phyloP scores from a whole-genome alignment of 2,888 invertebrate species.

The Xylocampa areola region DNA sequence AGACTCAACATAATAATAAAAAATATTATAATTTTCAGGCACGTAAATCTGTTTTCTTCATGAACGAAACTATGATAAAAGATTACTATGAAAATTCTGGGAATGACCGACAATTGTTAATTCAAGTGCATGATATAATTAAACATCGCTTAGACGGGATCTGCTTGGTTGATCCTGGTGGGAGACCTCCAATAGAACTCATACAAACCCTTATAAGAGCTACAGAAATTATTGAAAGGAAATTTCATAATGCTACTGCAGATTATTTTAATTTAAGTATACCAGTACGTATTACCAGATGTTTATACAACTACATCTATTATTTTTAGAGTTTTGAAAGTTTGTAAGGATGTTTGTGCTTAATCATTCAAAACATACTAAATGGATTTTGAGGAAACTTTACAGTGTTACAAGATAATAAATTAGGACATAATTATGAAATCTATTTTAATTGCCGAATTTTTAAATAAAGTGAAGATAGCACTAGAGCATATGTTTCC shows the following conservation, averaged over 20 bases:
- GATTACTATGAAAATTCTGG: slow-evolving; percentile 43
- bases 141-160: slow-evolving; percentile 55
- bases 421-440: too few relatives aligned
- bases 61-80: slow-evolving; percentile 44
- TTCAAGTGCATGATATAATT: slow-evolving; percentile 49
- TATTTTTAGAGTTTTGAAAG: too few relatives aligned
- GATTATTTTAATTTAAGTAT: slow-evolving; percentile 55
- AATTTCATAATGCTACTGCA: slow-evolving; percentile 22
- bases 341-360: too few relatives aligned
- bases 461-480: too few relatives aligned
- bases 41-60: slow-evolving; percentile 58
- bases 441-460: too few relatives aligned
- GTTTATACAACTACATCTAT: too few relatives aligned
- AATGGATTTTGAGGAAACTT: too few relatives aligned
- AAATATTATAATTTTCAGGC: slow-evolving; percentile 47
- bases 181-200: slow-evolving; percentile 37
- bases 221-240: slow-evolving; percentile 46
- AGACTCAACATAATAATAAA: neutral
- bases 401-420: too few relatives aligned
- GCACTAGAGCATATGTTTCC: too few relatives aligned
- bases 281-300: slow-evolving; percentile 48
- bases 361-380: too few relatives aligned
- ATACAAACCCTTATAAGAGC: slow-evolving; percentile 58
- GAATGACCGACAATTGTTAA: slow-evolving; percentile 50
- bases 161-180: slow-evolving; percentile 37